Evolutionary conservation across 2,888 invertebrate genomes (phyloP), one percentile per base, ranked within the genome.

Genomic region (Arctia plantaginis): DNA sequence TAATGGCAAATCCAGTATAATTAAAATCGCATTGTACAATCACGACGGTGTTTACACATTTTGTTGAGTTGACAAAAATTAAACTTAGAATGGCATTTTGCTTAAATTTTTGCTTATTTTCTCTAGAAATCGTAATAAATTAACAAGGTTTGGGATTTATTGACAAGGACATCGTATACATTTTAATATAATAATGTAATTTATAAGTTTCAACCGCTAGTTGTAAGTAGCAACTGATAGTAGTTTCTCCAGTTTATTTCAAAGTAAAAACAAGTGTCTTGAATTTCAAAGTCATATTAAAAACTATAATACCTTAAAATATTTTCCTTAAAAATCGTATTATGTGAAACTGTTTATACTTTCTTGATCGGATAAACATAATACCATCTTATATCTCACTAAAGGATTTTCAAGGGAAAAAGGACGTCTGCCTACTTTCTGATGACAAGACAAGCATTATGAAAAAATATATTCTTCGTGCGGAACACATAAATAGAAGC

Each of bases 361-460:
- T n/a, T 30, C 30, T 27, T 62, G 41, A 27, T 59, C 59, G n/a
- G 27, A 13, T 39, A 65, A 65, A 65, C 35, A 69, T 65, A 65
- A 41, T 51, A 39, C 41, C 23, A 65, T 30, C 51, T 27, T 30
- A 59, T 1, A 10, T 51, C 8, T 51, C 30, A 64, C 30, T 64
- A 69, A 68, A 39, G 51, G 44, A 66, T 66, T 44, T 69, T 51
- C 39, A 51, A 66, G 41, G 39, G 12, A n/a, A 33, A 35, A 69
- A 23, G 18, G 33, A 15, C 18, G 66, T 71, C 66, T 35, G 23
- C 44, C 23, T 33, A n/a, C 39, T 27, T 71, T 74, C 30, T 59
- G 20, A 62, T 62, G 30, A 13, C 15, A 62, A 18, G 2, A 30
- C 2, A 30, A 30, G 30, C 30, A 59, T 59, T 59, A n/a, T 15